Base-by-base conservation (phyloP, 2,888 invertebrate genomes). In the Sminthurinus aureus region DNA sequence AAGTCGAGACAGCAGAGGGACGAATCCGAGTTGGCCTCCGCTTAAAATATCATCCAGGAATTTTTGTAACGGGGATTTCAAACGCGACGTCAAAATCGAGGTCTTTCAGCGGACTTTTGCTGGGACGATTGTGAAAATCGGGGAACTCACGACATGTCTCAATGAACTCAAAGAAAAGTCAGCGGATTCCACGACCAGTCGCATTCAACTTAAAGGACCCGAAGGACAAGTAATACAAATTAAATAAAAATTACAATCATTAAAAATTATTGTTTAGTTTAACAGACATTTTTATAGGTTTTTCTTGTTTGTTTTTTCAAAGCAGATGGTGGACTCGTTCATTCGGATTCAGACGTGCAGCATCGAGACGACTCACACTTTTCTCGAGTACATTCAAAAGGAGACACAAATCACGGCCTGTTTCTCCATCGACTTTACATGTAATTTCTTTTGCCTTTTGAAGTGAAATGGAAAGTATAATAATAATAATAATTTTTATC, bases 371-470 rank as follows among this genome's bases (percentile, higher is more conserved):
- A 89, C 90, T 8, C 90, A 89, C 86, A 91, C 92, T 3, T 93
- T 93, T 89, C 89, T 93, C 78, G 93, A 93, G 87, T 93, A 91
- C 89, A 91, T 93, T 73, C 90, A 91, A 85, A 91, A 91, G 77
- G 92, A 93, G 22, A 91, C 90, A 51, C 90, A 91, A 84, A 89
- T 91, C 71, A 90, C 91, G 87, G 91, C 91, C 86, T 91, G 91
- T 24, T 90, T 91, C 86, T 91, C 91, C 22, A 91, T 91, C 84
- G 91, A 91, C 89, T 91, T 91, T 85, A 91, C 91, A 4, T 83
- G 83, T 83, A 6, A 38, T 1, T 38, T 1, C 6, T 38, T 38
- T 38, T 71, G 69, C 22, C 22, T 69, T 50, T n/a, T 3, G n/a
- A 67, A 20, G 67, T 26, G 2, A 64, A 78, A 9, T 78, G n/a